phyloP scores from a whole-genome alignment of 2,113 vertebrate species.

The Catagonus wagneri region DNA sequence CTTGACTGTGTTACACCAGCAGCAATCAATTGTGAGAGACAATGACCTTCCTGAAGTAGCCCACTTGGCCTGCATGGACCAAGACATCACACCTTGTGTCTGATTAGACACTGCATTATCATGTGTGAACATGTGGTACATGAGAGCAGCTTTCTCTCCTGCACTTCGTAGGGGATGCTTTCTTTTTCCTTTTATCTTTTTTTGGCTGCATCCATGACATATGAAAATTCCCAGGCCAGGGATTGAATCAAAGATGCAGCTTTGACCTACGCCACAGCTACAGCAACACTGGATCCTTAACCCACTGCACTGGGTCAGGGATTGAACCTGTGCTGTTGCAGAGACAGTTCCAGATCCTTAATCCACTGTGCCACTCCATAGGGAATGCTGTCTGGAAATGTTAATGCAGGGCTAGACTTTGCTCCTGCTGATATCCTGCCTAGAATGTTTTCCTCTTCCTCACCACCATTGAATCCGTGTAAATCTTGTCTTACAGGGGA shows the following conservation, averaged over 20 bases:
- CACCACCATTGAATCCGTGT: background rate
- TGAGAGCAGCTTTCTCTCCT: background rate
- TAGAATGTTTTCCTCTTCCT: background rate
- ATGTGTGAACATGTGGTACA: background rate
- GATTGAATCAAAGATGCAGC: no score
- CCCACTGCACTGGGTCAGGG: no score
- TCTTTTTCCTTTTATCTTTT: no score
- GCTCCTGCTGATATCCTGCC: background rate
- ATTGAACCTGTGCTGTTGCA: no score
- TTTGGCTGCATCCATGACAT: no score
- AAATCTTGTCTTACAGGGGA: background rate
- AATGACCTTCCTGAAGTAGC: background rate
- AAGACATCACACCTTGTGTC: background rate
- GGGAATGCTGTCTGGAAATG: background rate
- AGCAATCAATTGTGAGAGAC: background rate
- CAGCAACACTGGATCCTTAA: no score
- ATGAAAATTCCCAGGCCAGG: no score
- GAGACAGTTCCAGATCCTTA: no score
- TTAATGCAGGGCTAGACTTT: background rate
- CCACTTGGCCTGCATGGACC: background rate
- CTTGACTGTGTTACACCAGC: background rate
- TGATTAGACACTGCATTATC: background rate
- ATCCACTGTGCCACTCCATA: no score
- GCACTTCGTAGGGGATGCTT: background rate
- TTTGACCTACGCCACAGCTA: no score